Percentiles rank a stretch among this genome's conserved stretches.
Conservation (phyloP, 1,140 invertebrate genomes). For the Aphelenchoides besseyi region DNA sequence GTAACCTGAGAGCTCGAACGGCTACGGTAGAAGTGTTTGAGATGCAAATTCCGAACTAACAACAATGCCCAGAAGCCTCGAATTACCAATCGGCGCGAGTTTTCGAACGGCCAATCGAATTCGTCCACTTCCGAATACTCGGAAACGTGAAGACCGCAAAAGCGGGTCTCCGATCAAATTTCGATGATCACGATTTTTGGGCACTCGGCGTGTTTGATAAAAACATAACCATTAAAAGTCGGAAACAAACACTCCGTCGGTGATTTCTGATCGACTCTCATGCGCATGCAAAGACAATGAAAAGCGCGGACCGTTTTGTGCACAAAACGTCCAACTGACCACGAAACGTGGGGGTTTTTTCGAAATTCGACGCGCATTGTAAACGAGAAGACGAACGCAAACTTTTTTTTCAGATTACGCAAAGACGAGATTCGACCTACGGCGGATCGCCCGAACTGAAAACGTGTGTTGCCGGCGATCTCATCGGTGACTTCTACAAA, state of each 20-base stretch:
- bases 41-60: no score
- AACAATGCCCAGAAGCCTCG: no score
- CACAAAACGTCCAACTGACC: not conserved
- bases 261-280: not conserved
- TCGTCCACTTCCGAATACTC: no score
- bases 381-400: not conserved
- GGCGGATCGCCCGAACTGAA: constrained; percentile 17
- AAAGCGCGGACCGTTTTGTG: not conserved
- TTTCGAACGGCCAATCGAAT: no score
- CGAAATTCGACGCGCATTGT: not conserved
- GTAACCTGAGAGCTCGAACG: no score
- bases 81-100: no score
- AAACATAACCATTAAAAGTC: not conserved
- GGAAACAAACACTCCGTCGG: not conserved
- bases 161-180: no score
- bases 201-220: not conserved
- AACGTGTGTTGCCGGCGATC: constrained; percentile 17
- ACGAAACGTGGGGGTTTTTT: not conserved
- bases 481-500: constrained; percentile 21
- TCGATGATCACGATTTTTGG: no score
- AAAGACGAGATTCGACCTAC: constrained; percentile 27
- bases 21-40: no score
- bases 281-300: not conserved
- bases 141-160: no score
- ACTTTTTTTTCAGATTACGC: constrained; percentile 24